phyloP scores from a whole-genome alignment of 2,888 invertebrate species.

The Polydrusus pterygomalis region DNA sequence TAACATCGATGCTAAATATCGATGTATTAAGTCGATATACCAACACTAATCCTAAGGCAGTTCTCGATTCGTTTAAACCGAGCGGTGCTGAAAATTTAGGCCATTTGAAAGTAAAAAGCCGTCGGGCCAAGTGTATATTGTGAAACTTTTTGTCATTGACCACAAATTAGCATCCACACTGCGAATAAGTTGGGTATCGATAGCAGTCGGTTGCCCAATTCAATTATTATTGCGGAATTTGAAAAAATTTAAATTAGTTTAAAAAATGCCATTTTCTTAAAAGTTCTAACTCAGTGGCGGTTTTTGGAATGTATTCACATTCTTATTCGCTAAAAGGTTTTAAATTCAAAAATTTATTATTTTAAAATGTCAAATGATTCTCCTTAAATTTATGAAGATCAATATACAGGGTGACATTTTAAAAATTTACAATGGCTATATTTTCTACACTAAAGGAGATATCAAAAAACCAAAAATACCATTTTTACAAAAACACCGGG shows the following conservation, averaged over 20 bases:
- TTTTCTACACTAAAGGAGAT: too few relatives aligned
- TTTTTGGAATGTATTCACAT: too few relatives aligned
- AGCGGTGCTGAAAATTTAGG: slow-evolving; percentile 52
- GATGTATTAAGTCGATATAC: too few relatives aligned
- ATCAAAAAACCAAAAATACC: too few relatives aligned
- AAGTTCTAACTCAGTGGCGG: neutral
- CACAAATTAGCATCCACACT: slow-evolving; percentile 54
- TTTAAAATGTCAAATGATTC: too few relatives aligned
- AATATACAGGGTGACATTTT: too few relatives aligned
- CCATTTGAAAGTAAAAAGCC: slow-evolving; percentile 57
- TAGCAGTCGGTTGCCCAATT: slow-evolving; percentile 26
- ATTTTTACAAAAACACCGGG: too few relatives aligned
- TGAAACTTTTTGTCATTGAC: slow-evolving; percentile 54
- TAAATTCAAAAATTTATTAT: too few relatives aligned
- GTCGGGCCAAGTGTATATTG: slow-evolving; percentile 32
- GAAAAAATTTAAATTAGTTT: slow-evolving; percentile 11
- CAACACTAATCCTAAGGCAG: slow-evolving; percentile 15
- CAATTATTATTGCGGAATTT: slow-evolving; percentile 17
- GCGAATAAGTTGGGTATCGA: slow-evolving; percentile 21
- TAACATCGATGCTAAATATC: too few relatives aligned
- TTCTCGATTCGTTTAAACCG: slow-evolving; percentile 6
- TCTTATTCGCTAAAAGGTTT: too few relatives aligned
- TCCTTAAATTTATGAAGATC: too few relatives aligned
- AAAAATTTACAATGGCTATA: too few relatives aligned
- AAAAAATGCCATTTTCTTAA: neutral